phyloP scores from a whole-genome alignment of 92 coral and sea anemone species.

The Meandrina meandrites region DNA sequence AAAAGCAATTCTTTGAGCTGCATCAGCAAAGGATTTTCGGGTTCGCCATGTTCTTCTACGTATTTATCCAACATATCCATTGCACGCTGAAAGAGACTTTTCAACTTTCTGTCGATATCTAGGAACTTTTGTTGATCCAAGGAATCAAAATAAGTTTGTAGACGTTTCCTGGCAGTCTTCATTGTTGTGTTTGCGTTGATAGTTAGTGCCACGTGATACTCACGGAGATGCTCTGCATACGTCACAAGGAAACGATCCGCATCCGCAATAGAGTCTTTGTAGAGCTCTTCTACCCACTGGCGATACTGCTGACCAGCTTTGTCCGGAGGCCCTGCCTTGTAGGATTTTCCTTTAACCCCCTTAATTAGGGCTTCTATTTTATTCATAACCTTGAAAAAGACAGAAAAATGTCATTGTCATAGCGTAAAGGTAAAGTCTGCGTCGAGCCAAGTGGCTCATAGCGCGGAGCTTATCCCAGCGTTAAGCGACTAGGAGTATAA shows the following conservation, averaged over 20 bases:
- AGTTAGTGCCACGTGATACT: conserved; percentile 80
- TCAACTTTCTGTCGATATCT: conserved; percentile 54
- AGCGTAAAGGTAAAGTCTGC: too few species aligned
- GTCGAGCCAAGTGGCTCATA: neutral
- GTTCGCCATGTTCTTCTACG: conserved; percentile 58
- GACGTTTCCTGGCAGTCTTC: conserved; percentile 72
- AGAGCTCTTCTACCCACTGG: conserved; percentile 79
- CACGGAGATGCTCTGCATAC: conserved; percentile 83
- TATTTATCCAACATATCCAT: conserved; percentile 41
- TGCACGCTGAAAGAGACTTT: conserved; percentile 60
- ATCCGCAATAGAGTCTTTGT: conserved; percentile 55
- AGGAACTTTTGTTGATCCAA: conserved; percentile 58
- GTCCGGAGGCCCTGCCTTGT: conserved; percentile 16
- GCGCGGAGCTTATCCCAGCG: neutral
- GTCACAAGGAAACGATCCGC: conserved; percentile 76
- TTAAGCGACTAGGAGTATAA: too few species aligned
- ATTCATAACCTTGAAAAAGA: conserved; percentile 53
- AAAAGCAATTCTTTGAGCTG: conserved; percentile 67
- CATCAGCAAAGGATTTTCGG: conserved; percentile 69
- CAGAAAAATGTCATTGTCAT: neutral
- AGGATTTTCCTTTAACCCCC: conserved; percentile 34
- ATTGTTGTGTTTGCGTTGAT: conserved; percentile 78
- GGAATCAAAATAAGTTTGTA: conserved; percentile 51
- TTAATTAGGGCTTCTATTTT: conserved; percentile 57
- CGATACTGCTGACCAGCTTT: conserved; percentile 75